These are phyloP conservation scores for Ptychodera flava DNA, from an alignment of 35 echinoderm and acorn worm genomes.

Conservation along the genomic window DNA sequence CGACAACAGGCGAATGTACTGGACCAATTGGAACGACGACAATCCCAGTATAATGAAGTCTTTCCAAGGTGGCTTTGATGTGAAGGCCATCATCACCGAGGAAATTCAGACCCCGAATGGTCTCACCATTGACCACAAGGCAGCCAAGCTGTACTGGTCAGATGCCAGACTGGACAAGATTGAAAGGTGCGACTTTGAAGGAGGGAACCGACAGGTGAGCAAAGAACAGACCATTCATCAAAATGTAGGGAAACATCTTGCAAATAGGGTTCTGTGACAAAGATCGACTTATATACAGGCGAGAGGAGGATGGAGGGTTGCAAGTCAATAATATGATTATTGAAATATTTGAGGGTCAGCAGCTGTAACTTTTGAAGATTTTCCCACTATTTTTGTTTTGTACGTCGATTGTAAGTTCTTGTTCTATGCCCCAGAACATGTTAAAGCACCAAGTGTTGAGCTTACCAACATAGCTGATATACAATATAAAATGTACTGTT, in stretches of 20 bases:
- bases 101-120: conserved; percentile 77
- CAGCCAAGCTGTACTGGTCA: conserved; percentile 72
- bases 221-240: too few relatives aligned
- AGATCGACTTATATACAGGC: too few relatives aligned
- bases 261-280: too few relatives aligned
- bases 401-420: too few relatives aligned
- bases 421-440: too few relatives aligned
- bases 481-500: too few relatives aligned
- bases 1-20: conserved; percentile 62
- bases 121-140: conserved; percentile 42
- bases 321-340: neutral
- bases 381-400: neutral
- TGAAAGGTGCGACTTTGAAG: conserved; percentile 67
- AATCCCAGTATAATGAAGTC: conserved; percentile 60
- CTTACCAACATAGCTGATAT: too few relatives aligned
- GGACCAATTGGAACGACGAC: conserved; percentile 88
- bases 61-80: conserved; percentile 21
- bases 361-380: neutral
- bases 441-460: too few relatives aligned
- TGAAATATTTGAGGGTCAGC: neutral
- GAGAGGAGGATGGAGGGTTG: too few relatives aligned
- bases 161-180: conserved; percentile 92
- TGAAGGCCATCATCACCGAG: conserved; percentile 43
- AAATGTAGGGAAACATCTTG: too few relatives aligned
- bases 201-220: conserved; percentile 76